Evolutionary conservation across 2,888 invertebrate genomes (phyloP).

Genomic region (Auanema sp.): DNA sequence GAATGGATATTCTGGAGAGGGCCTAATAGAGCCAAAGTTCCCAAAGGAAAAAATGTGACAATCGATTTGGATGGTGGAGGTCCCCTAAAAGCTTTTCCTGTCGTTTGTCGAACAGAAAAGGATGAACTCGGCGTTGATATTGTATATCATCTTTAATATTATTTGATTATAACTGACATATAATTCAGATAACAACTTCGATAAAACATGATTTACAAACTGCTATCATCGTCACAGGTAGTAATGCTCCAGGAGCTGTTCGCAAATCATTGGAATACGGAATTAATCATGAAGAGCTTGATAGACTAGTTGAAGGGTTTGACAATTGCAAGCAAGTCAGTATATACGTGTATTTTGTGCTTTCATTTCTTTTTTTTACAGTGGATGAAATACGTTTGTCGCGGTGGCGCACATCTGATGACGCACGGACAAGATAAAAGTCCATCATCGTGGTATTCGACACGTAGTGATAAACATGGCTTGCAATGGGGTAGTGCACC

Average conservation of each 20-base stretch:
- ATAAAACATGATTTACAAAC: slow-evolving; percentile 40
- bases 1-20: slow-evolving; percentile 47
- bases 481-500: slow-evolving; percentile 62
- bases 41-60: slow-evolving; percentile 40
- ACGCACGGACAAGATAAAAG: slow-evolving; percentile 55
- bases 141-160: slow-evolving; percentile 3
- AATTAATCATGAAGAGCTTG: slow-evolving; percentile 45
- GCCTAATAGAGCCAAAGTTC: slow-evolving; percentile 22
- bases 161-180: neutral
- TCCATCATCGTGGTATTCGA: slow-evolving; percentile 56
- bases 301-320: slow-evolving; percentile 58
- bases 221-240: slow-evolving; percentile 54
- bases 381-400: slow-evolving; percentile 56
- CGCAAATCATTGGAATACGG: slow-evolving; percentile 51
- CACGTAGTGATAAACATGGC: slow-evolving; percentile 35
- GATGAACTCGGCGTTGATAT: slow-evolving; percentile 37
- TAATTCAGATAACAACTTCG: slow-evolving; percentile 32
- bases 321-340: slow-evolving; percentile 52
- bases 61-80: slow-evolving; percentile 63
- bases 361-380: slow-evolving; percentile 6
- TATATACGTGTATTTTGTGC: neutral
- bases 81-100: slow-evolving; percentile 47
- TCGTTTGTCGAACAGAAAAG: slow-evolving; percentile 46
- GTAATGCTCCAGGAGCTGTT: slow-evolving; percentile 55
- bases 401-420: slow-evolving; percentile 57